Evolutionary conservation across 1,140 invertebrate species (phyloP).

Genomic region (Ips typographus): DNA sequence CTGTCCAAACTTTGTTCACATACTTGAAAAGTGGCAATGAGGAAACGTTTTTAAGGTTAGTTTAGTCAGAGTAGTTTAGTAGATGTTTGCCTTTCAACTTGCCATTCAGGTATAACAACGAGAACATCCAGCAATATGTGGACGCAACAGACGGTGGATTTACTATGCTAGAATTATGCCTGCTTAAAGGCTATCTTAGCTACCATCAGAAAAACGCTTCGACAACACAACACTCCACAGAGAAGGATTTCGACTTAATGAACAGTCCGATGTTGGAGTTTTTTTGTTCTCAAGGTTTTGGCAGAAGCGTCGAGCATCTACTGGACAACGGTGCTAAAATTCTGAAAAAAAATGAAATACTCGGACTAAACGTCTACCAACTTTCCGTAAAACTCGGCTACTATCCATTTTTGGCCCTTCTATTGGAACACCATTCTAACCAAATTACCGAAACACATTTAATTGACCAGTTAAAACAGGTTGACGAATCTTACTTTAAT

Average conservation of each 20-base stretch:
- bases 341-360: constrained; percentile 10
- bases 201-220: constrained; percentile 18
- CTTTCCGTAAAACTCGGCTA: constrained; percentile 34
- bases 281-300: constrained; percentile 34
- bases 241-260: constrained; percentile 16
- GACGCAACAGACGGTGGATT: constrained; percentile 22
- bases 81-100: neutral
- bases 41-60: constrained; percentile 29
- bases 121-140: constrained; percentile 28
- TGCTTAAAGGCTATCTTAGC: constrained; percentile 36
- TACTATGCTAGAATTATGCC: constrained; percentile 37
- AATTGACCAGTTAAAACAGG: constrained; percentile 8
- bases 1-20: constrained; percentile 26
- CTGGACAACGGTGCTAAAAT: constrained; percentile 36
- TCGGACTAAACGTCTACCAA: constrained; percentile 22
- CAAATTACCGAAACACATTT: constrained; percentile 8
- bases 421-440: constrained; percentile 27
- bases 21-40: constrained; percentile 35
- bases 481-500: neutral
- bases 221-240: neutral
- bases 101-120: constrained; percentile 29
- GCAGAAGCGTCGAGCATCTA: constrained; percentile 32
- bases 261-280: constrained; percentile 31
- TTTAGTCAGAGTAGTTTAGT: neutral
- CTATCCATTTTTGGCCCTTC: constrained; percentile 38